Conservation (phyloP, 2,113 vertebrate genomes). For the Ifrita kowaldi region DNA sequence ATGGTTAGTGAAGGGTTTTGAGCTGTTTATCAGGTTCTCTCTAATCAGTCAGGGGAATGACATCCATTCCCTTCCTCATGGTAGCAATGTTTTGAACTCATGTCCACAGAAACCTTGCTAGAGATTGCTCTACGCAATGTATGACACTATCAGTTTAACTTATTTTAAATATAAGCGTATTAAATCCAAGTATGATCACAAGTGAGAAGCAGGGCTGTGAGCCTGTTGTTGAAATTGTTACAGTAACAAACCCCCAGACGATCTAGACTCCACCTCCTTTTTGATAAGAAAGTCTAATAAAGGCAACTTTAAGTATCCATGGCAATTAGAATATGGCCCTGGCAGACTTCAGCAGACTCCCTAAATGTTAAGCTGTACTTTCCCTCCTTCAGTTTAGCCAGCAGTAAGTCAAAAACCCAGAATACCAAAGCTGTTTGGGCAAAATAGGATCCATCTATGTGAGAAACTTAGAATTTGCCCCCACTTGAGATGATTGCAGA, state of each 20-base stretch:
- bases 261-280: background rate
- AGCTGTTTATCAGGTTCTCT: background rate
- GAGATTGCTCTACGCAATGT: background rate
- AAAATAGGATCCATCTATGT: background rate
- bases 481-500: background rate
- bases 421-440: background rate
- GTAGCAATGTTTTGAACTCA: background rate
- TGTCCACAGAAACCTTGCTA: background rate
- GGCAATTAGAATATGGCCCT: background rate
- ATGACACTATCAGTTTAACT: background rate
- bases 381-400: background rate
- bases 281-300: background rate
- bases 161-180: background rate
- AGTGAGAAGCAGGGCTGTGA: background rate
- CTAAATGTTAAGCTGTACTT: background rate
- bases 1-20: background rate
- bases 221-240: background rate
- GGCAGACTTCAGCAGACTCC: background rate
- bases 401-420: background rate
- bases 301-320: background rate
- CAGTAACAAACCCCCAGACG: background rate
- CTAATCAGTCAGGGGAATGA: background rate
- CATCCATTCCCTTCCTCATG: background rate
- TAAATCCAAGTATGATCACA: background rate
- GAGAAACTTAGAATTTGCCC: background rate